Conservation (phyloP, 2,888 invertebrate species). For the Aplocera efformata region DNA sequence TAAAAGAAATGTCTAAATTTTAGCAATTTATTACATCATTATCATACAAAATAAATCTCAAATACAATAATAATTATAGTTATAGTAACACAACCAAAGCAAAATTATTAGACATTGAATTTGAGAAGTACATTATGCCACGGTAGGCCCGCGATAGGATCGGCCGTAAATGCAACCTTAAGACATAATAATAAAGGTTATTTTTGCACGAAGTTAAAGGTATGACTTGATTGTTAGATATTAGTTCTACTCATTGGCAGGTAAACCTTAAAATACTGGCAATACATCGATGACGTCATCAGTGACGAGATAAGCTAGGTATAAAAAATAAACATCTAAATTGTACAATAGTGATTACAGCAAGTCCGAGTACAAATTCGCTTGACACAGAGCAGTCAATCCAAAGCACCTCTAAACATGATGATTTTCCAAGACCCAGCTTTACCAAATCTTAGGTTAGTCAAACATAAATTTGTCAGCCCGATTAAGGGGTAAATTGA, state of each 20-base stretch:
- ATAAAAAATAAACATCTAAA: slow-evolving; percentile 69
- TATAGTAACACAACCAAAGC: slow-evolving; percentile 80
- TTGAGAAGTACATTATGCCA: slow-evolving; percentile 63
- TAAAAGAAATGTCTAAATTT: slow-evolving; percentile 36
- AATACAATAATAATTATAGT: slow-evolving; percentile 74
- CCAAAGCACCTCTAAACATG: slow-evolving; percentile 13
- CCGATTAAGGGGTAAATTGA: background rate
- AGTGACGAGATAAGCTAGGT: slow-evolving; percentile 40
- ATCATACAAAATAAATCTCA: slow-evolving; percentile 80
- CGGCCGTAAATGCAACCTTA: slow-evolving; percentile 66
- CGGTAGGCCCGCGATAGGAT: slow-evolving; percentile 47
- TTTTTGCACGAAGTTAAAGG: slow-evolving; percentile 43
- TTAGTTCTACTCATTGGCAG: slow-evolving; percentile 65
- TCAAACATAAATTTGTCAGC: background rate
- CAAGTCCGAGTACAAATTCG: slow-evolving; percentile 42
- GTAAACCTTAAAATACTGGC: slow-evolving; percentile 54
- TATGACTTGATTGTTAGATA: slow-evolving; percentile 57
- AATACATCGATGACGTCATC: slow-evolving; percentile 34
- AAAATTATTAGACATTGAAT: slow-evolving; percentile 74
- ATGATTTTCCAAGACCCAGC: too few relatives aligned
- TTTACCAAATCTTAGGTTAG: too few relatives aligned
- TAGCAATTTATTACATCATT: slow-evolving; percentile 78
- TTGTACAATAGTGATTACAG: slow-evolving; percentile 52
- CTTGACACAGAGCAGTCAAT: slow-evolving; percentile 9
- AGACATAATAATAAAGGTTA: slow-evolving; percentile 48